Base-by-base conservation (phyloP, 2,888 invertebrate genomes). In the Andrena haemorrhoa region DNA sequence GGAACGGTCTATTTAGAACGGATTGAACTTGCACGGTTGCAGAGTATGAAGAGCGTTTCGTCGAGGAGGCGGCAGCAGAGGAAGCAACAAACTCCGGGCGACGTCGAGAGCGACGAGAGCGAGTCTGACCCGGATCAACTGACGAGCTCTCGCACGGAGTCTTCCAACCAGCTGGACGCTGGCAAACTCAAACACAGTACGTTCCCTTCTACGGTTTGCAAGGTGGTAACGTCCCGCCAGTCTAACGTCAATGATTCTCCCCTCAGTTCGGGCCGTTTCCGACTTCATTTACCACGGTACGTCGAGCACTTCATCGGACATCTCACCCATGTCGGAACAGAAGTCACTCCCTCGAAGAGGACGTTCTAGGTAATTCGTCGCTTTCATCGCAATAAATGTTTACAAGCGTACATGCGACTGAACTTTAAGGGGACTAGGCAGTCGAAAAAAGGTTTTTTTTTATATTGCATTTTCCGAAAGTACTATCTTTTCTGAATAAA, bases 311-410 rank as follows among this genome's bases (percentile, higher is more conserved):
- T 97, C 96, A 87, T 96, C 96, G 93, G 97, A 97, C 95, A 95
- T 96, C 92, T 96, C 96, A 89, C 96, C 96, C 91, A 96, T 96
- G 96, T 96, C 96, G 92, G 97, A 96, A 94, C 96, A 96, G 94
- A 96, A 96, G 94, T 96, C 96, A 89, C 94, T 96, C 92, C 96
- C 96, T 89, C 95, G 96, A 92, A 95, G 96, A 94, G 96, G 95
- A 94, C 95, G 96, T 93, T 96, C 96, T 94, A 96, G 96, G 96
- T 96, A 95, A 78, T 53, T 71, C 16, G 8, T 2, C 51, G n/a
- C 29, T 35, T 41, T 58, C 31, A 1, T 61, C 26, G 12, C 26
- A 23, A 51, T 31, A 6, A 12, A n/a, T 7, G 2, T 33, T 23
- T n/a, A 12, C 33, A 5, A 31, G 12, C 12, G 5, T 69, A 33